phyloP scores from a whole-genome alignment of 2,113 vertebrate species.

The Sinocyclocheilus maitianheensis region DNA sequence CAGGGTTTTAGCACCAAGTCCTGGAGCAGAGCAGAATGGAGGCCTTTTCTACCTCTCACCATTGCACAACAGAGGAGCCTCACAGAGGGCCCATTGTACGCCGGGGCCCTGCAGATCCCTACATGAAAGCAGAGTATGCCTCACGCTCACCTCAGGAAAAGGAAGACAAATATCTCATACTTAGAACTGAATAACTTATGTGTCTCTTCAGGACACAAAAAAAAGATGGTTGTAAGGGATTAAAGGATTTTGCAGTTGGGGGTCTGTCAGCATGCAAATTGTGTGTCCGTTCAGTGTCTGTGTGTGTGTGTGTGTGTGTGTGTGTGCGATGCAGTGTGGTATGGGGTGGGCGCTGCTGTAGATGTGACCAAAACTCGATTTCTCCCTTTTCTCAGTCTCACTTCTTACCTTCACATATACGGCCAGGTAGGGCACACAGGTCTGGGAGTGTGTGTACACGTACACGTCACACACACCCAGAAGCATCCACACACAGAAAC shows the following conservation, averaged over 20 bases:
- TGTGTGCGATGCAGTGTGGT: conserved; percentile 48
- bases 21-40: conserved; percentile 48
- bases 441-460: conserved; percentile 66
- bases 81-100: conserved; percentile 79
- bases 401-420: conserved; percentile 76
- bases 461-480: conserved; percentile 54
- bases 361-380: conserved; percentile 75
- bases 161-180: conserved; percentile 71
- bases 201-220: conserved; percentile 28
- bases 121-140: conserved; percentile 74
- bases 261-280: conserved; percentile 48
- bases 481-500: conserved; percentile 63
- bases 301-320: conserved; percentile 25
- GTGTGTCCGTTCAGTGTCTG: conserved; percentile 54
- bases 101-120: conserved; percentile 62
- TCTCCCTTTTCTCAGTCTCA: conserved; percentile 73
- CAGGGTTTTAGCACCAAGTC: not conserved
- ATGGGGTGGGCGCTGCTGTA: conserved; percentile 51
- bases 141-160: conserved; percentile 72
- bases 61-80: conserved; percentile 62
- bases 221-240: conserved; percentile 69
- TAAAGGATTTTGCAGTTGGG: conserved; percentile 59
- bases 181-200: conserved; percentile 65
- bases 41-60: conserved; percentile 71
- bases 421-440: conserved; percentile 70